phyloP scores from a whole-genome alignment of 2,113 vertebrate genomes.

The Megatriorchis doriae region DNA sequence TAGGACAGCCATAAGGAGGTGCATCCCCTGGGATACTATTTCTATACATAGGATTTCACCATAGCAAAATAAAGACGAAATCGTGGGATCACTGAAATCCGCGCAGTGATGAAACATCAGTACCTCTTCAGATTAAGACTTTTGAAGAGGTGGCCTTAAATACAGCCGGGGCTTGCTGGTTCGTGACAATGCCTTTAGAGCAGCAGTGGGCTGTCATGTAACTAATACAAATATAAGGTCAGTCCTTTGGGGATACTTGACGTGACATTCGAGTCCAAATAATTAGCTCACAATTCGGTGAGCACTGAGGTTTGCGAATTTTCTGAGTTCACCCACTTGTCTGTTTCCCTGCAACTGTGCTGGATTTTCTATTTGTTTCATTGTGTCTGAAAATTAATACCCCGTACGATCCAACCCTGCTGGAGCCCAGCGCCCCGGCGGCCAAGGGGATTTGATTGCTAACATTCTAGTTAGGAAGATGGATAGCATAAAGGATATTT shows the following conservation, averaged over 20 bases:
- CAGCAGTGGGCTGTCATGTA: not conserved
- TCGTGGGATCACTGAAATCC: accelerated
- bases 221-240: slow-evolving; percentile 21
- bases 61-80: not conserved
- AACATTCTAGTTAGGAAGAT: not conserved
- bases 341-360: not conserved
- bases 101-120: accelerated
- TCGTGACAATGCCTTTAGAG: not conserved
- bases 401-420: accelerated
- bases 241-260: not conserved
- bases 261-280: not conserved
- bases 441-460: not conserved
- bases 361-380: slow-evolving; percentile 37
- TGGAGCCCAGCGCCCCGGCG: not conserved
- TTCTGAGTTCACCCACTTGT: not conserved
- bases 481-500: slow-evolving; percentile 6
- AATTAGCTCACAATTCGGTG: not conserved
- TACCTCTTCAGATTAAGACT: not conserved
- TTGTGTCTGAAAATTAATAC: not conserved
- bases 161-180: not conserved
- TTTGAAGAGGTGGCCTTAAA: not conserved
- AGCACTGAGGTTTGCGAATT: not conserved
- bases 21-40: not conserved
- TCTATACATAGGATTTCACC: not conserved
- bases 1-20: not conserved